Percentiles rank a stretch among this genome's conserved stretches.
These are phyloP conservation scores for Hippocampus guttulatus DNA, from an alignment of 2,113 vertebrate species.

Conservation along the genomic window DNA sequence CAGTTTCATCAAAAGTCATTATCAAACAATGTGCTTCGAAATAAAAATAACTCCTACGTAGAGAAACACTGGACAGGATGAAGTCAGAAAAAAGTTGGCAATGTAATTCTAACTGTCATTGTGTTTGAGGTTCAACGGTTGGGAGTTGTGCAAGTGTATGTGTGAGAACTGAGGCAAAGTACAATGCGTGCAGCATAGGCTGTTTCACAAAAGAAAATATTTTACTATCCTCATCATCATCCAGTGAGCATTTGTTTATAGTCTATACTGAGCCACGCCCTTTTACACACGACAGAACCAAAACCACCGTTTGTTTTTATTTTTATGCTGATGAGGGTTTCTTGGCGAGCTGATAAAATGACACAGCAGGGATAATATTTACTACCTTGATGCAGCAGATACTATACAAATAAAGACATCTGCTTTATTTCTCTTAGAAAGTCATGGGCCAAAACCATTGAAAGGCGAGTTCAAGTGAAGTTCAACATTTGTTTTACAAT, in stretches of 20 bases:
- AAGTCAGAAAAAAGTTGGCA: not conserved
- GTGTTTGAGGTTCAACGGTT: not conserved
- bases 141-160: not conserved
- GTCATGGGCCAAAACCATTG: not conserved
- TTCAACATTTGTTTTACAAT: too few species aligned
- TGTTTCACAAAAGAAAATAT: not conserved
- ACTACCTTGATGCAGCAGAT: not conserved
- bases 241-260: not conserved
- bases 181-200: not conserved
- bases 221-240: not conserved
- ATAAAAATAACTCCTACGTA: slow-evolving; percentile 13
- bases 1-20: slow-evolving; percentile 12
- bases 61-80: not conserved
- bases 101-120: not conserved
- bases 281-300: not conserved
- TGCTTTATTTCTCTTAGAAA: not conserved
- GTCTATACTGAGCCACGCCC: not conserved
- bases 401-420: not conserved
- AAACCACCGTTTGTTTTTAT: not conserved
- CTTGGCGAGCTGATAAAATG: not conserved
- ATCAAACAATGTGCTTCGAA: slow-evolving; percentile 12
- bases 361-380: not conserved
- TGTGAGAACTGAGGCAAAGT: not conserved
- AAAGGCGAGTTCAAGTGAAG: too few species aligned
- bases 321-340: not conserved